Base-by-base conservation (phyloP, 2,797 vertebrate species). In the Chiroxiphia lanceolata region DNA sequence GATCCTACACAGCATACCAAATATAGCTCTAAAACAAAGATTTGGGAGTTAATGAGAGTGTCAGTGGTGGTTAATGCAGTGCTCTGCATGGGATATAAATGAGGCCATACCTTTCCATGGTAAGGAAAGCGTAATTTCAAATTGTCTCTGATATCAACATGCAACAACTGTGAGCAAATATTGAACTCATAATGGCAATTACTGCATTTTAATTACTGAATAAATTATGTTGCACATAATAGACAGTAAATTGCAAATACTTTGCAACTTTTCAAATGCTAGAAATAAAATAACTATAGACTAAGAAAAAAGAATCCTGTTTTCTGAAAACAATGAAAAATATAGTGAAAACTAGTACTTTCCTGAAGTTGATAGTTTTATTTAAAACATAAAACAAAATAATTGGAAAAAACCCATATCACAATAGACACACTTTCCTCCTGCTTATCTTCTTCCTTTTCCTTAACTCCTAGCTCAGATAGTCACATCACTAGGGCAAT, bases 21-120 rank as follows among this genome's bases (percentile, higher is more conserved):
- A 95, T 84, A 95, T n/a, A 90, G 69, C 74, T 88, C 61, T 75
- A 83, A 93, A 87, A 38, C 10, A 70, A 75, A 93, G 85, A 87
- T 74, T 68, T n/a, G 33, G 50, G 48, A 95, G 51, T 93, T 91
- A 94, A 95, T 88, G 90, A 96, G 57, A 56, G 23, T 90, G 91
- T 92, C 83, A 84, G n/a, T 56, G 27, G 34, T 64, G 74, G 74
- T 84, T 94, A 95, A 90, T 67, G 33, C 54, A 74, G 69, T 90
- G 48, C 85, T 94, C 70, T 74, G 74, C 80, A 40, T 50, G 48
- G 63, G 56, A 67, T 94, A 86, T 69, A 74, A 93, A 88, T 95
- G 72, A 94, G 57, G 31, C 36, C 44, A 27, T 83, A 74, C 63
- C 26, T 79, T 94, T 31, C 63, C 16, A 22, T 20, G 23, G 33